phyloP scores from a whole-genome alignment of 1,140 invertebrate species.

The silkworm (Bombyx mori) region DNA sequence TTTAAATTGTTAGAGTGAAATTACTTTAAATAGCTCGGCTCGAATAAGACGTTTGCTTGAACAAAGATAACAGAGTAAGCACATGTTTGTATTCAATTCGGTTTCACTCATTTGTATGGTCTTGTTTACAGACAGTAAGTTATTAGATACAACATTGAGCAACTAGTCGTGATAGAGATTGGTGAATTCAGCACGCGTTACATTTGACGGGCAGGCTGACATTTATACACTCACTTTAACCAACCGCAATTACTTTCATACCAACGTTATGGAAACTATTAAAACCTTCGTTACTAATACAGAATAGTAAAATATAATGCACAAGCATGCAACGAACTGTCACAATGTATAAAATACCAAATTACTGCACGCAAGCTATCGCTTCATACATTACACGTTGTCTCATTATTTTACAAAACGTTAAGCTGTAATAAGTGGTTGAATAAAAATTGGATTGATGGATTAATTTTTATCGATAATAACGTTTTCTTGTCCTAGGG shows the following conservation, averaged over 20 bases:
- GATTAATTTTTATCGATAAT: slow-evolving; percentile 13
- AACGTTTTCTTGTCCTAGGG: slow-evolving; percentile 40
- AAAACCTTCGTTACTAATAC: slow-evolving; percentile 47
- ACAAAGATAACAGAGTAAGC: too few relatives aligned
- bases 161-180: slow-evolving; percentile 38
- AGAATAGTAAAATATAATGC: slow-evolving; percentile 47
- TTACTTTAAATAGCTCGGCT: too few relatives aligned
- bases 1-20: too few relatives aligned
- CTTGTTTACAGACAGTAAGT: slow-evolving; percentile 1
- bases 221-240: slow-evolving; percentile 32
- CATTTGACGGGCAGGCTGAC: slow-evolving; percentile 35
- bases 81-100: not conserved
- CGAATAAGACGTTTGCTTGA: too few relatives aligned
- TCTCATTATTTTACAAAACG: slow-evolving; percentile 22
- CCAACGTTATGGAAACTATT: slow-evolving; percentile 53
- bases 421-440: slow-evolving; percentile 26
- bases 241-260: slow-evolving; percentile 29
- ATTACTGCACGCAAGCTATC: slow-evolving; percentile 47
- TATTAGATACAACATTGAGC: slow-evolving; percentile 20
- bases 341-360: slow-evolving; percentile 49
- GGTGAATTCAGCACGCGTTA: slow-evolving; percentile 27
- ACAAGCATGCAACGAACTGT: slow-evolving; percentile 50
- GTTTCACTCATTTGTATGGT: slow-evolving; percentile 8
- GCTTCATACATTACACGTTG: slow-evolving; percentile 35
- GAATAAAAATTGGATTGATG: slow-evolving; percentile 20